phyloP scores from a whole-genome alignment of 2,797 vertebrate species.

The Borostomias antarcticus region DNA sequence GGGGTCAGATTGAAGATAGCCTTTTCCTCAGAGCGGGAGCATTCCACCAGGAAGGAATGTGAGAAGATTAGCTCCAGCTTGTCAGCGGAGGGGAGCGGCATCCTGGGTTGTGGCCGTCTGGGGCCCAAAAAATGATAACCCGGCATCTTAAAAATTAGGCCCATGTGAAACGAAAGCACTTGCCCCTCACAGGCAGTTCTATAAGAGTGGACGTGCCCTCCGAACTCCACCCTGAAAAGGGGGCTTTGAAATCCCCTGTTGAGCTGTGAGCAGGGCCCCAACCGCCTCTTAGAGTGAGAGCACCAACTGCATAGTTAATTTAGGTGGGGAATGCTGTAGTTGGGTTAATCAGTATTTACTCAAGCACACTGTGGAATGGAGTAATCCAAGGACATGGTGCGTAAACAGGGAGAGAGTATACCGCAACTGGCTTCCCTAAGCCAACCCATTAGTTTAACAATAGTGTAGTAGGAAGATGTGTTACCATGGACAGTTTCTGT shows the following conservation, averaged over 20 bases:
- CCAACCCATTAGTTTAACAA: constrained; percentile 42
- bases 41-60: constrained; percentile 75
- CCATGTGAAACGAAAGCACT: constrained; percentile 38
- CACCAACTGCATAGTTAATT: constrained; percentile 62
- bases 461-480: constrained; percentile 33
- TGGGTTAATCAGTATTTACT: constrained; percentile 36
- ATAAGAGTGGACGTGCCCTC: constrained; percentile 29
- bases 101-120: constrained; percentile 52
- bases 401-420: constrained; percentile 26
- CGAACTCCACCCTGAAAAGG: constrained; percentile 50
- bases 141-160: constrained; percentile 70
- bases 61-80: constrained; percentile 72
- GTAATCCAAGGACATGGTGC: constrained; percentile 51
- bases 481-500: constrained; percentile 20
- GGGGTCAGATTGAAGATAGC: constrained; percentile 75
- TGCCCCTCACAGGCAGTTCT: neutral
- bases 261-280: constrained; percentile 33
- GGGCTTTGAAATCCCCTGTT: constrained; percentile 58
- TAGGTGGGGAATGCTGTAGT: constrained; percentile 43
- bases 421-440: constrained; percentile 40
- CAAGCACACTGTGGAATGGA: constrained; percentile 54
- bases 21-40: constrained; percentile 74
- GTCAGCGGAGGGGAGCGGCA: constrained; percentile 59
- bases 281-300: constrained; percentile 60
- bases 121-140: constrained; percentile 66